Evolutionary conservation across 2,797 vertebrate species (phyloP).

Genomic region (Oreochromis grahami): DNA sequence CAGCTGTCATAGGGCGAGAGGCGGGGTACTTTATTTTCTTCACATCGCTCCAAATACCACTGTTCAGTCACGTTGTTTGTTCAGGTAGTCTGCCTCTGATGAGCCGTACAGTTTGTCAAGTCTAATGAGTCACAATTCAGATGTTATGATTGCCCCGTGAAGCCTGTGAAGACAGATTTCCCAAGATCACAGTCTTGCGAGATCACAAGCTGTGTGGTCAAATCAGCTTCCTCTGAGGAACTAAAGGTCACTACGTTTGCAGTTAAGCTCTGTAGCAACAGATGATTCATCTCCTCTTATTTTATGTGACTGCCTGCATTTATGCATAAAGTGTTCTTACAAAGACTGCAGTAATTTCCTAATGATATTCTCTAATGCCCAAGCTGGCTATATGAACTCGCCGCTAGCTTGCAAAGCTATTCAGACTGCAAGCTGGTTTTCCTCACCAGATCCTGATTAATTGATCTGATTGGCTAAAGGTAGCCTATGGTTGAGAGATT

Average conservation of each 20-base stretch:
- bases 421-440: neutral
- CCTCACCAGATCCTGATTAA: neutral
- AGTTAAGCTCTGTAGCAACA: neutral
- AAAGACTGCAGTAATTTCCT: neutral
- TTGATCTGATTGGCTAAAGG: neutral
- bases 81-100: neutral
- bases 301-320: neutral
- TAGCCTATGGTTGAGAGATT: neutral
- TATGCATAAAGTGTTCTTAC: neutral
- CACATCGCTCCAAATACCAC: neutral
- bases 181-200: neutral
- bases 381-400: neutral
- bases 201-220: neutral
- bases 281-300: neutral
- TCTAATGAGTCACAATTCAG: neutral
- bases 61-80: neutral
- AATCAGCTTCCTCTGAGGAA: neutral
- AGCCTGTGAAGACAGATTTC: neutral
- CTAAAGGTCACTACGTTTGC: neutral
- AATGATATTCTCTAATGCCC: neutral
- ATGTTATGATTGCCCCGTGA: neutral
- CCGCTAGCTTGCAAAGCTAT: neutral
- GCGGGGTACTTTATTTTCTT: neutral
- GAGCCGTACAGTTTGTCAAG: neutral
- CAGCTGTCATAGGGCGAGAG: no score